Base-by-base conservation (phyloP, 2,888 invertebrate species). In the Drosophila longiperda region DNA sequence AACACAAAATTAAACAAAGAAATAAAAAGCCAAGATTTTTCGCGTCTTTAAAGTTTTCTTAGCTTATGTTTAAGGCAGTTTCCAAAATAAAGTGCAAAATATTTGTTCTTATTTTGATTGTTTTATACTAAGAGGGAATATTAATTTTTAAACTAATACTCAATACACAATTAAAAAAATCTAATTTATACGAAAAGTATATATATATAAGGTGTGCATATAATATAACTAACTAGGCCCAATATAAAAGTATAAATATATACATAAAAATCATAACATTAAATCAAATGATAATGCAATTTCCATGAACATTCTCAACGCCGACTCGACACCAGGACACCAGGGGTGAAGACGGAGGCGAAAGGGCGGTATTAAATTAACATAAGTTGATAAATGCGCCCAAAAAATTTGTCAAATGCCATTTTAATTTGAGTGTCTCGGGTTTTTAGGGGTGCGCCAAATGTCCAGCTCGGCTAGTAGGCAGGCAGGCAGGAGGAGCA, bases 311-410 rank as follows among this genome's bases (percentile, higher is more conserved):
- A 66, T 62, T 60, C 49, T 42, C 52, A 1, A 11, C 26, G 38
- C 8, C 40, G 7, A 3, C 33, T 11, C 29, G 29, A 40, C 26
- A 26, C 26, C 26, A 48, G 48, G 55, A 34, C 48, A 23, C 26
- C 32, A 23, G n/a, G 0, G n/a, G 12, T 20, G 40, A 58, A 34
- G 20, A 29, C 17, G 33, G 20, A 20, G 45, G 23, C 1, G 55
- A 7, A 45, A 15, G 42, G 59, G 33, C 42, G 64, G 66, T 74
- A 69, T 54, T 63, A 86, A 86, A 73, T 83, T 77, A 86, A 75
- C 83, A 86, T 81, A 75, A 81, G 66, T 70, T 89, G 87, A 84
- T 87, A 84, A 84, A 89, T 84, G 82, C 70, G 82, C 20, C 67
- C 73, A 45, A 68, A 72, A 89, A 87, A 84, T 87, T 79, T 82